Conservation (phyloP, 92 coral and sea anemone species). For the Palythoa grandis region DNA sequence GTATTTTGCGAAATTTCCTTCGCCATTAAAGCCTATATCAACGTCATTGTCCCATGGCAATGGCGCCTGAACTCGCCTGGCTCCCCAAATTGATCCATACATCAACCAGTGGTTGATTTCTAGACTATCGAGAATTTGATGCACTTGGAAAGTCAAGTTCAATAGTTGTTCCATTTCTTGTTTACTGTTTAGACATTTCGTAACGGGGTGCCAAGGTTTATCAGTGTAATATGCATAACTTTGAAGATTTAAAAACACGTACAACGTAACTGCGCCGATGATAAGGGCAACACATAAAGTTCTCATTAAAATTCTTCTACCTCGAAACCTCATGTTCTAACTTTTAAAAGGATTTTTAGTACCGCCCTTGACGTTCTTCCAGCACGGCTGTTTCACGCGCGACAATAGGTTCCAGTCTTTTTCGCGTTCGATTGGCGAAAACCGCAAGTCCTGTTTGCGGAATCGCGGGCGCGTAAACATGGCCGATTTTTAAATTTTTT, state of each 20-base stretch:
- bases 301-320: neutral
- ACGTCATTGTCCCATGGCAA: conserved; percentile 85
- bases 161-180: conserved; percentile 59
- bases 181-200: conserved; percentile 37
- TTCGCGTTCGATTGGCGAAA: no score
- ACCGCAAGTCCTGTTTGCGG: no score
- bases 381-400: no score
- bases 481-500: no score
- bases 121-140: conserved; percentile 54
- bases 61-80: conserved; percentile 66
- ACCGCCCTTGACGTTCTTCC: no score
- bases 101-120: conserved; percentile 69
- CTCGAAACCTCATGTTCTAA: neutral
- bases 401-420: no score
- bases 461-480: no score
- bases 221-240: neutral
- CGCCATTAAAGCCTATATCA: conserved; percentile 73
- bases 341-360: no score
- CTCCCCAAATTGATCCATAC: conserved; percentile 86
- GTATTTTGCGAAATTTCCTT: conserved; percentile 50
- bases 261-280: neutral
- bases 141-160: conserved; percentile 60
- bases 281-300: neutral
- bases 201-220: conserved; percentile 49
- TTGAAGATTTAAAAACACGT: neutral